These are phyloP conservation scores for Rotaria magnacalcarata DNA, from an alignment of 2,888 invertebrate species.

Conservation along the genomic window DNA sequence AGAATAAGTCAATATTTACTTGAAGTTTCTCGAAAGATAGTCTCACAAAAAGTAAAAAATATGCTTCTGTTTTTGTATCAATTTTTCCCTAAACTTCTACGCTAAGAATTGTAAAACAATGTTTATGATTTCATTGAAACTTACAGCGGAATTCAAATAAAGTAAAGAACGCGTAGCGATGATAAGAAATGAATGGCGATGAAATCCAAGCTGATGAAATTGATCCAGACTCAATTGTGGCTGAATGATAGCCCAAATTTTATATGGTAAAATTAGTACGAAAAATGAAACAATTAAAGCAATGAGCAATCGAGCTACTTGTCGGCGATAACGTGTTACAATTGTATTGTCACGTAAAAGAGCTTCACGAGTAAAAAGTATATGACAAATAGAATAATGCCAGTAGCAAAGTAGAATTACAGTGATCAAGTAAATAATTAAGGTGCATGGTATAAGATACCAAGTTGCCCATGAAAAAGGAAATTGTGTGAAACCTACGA, in stretches of 20 bases:
- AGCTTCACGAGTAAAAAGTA: constrained; percentile 18
- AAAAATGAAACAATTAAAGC: not conserved
- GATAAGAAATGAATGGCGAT: not conserved
- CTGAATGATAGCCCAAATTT: constrained; percentile 11
- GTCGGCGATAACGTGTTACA: constrained; percentile 15
- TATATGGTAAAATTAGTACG: not conserved
- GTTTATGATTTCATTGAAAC: not conserved
- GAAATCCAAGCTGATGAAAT: constrained; percentile 10
- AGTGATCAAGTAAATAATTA: not conserved
- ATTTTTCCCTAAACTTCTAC: no score
- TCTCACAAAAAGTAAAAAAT: no score
- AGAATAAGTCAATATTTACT: no score
- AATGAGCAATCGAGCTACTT: not conserved
- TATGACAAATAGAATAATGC: not conserved
- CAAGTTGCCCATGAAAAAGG: not conserved
- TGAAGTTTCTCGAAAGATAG: no score
- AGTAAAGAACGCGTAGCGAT: not conserved
- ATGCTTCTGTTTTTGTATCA: no score
- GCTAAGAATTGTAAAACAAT: no score
- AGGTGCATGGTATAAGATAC: constrained; percentile 33
- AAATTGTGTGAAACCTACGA: not conserved
- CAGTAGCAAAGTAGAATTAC: not conserved
- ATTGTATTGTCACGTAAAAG: constrained; percentile 10
- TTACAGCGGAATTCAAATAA: not conserved
- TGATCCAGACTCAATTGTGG: not conserved